Conservation (phyloP, 2,113 vertebrate species). For the Oryzias curvinotus region DNA sequence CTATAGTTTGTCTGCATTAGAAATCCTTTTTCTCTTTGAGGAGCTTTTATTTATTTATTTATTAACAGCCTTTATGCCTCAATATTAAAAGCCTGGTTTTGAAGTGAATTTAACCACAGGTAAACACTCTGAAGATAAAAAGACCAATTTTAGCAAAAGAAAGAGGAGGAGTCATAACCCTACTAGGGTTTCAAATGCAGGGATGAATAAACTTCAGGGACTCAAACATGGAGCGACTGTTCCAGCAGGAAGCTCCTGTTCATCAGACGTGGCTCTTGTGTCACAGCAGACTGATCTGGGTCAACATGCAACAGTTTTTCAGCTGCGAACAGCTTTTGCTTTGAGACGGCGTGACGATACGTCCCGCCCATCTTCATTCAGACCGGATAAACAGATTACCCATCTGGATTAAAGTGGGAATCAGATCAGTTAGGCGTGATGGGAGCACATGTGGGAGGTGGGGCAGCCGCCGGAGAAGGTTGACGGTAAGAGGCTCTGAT, state of each 20-base stretch:
- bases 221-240: no score
- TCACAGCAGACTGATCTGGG: constrained; percentile 1
- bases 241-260: neutral
- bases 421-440: constrained; percentile 14
- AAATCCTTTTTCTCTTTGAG: no score
- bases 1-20: no score
- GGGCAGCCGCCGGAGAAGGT: constrained; percentile 1
- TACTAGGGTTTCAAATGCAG: no score
- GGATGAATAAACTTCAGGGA: no score
- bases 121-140: no score
- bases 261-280: neutral
- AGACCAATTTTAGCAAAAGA: no score
- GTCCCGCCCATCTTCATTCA: constrained; percentile 22
- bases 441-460: constrained; percentile 31
- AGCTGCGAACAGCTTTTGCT: constrained; percentile 15
- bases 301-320: constrained; percentile 11
- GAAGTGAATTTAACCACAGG: no score
- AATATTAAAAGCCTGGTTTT: no score
- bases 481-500: neutral
- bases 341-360: constrained; percentile 11
- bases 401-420: constrained; percentile 8
- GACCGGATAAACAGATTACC: constrained; percentile 42
- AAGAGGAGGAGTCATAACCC: no score
- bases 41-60: no score
- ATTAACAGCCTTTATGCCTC: no score